Evolutionary conservation across 2,797 vertebrate genomes (phyloP).

Genomic region (Echeneis naucrates): DNA sequence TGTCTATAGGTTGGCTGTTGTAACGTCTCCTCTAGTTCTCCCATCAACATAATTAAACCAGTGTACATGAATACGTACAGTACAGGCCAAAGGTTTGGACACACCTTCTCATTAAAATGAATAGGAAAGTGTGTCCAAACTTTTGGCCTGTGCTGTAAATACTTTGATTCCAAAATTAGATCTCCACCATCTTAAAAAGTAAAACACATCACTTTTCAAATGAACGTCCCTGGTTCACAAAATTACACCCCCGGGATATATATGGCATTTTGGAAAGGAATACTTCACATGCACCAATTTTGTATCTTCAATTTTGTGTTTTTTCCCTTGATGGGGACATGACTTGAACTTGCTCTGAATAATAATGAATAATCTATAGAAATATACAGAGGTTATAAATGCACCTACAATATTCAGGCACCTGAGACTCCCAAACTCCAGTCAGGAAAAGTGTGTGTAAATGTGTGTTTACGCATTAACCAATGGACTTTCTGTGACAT

Average conservation of each 20-base stretch:
- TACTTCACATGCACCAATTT: constrained; percentile 52
- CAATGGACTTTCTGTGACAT: constrained; percentile 27
- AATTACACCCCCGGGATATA: constrained; percentile 48
- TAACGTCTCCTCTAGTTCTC: constrained; percentile 37
- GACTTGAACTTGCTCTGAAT: constrained; percentile 62
- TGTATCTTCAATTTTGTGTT: constrained; percentile 31
- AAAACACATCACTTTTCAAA: constrained; percentile 30
- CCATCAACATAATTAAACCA: constrained; percentile 48
- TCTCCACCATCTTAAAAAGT: constrained; percentile 45
- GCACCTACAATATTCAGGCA: constrained; percentile 80
- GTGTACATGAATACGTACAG: constrained; percentile 49
- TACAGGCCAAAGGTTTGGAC: too few species aligned
- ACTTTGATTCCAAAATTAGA: constrained; percentile 57
- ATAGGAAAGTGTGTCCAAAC: too few species aligned
- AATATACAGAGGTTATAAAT: constrained; percentile 78
- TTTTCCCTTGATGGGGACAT: constrained; percentile 42
- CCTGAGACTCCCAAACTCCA: constrained; percentile 77
- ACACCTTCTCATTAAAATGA: too few species aligned
- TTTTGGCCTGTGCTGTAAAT: too few species aligned
- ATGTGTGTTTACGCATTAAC: constrained; percentile 45
- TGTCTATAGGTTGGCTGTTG: constrained; percentile 43
- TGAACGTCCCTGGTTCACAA: constrained; percentile 47
- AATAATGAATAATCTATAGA: constrained; percentile 71
- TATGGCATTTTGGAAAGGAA: constrained; percentile 55
- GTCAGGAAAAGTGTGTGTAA: constrained; percentile 68